Evolutionary conservation across 2,888 invertebrate genomes (phyloP).

Genomic region (Dynastes tityus): DNA sequence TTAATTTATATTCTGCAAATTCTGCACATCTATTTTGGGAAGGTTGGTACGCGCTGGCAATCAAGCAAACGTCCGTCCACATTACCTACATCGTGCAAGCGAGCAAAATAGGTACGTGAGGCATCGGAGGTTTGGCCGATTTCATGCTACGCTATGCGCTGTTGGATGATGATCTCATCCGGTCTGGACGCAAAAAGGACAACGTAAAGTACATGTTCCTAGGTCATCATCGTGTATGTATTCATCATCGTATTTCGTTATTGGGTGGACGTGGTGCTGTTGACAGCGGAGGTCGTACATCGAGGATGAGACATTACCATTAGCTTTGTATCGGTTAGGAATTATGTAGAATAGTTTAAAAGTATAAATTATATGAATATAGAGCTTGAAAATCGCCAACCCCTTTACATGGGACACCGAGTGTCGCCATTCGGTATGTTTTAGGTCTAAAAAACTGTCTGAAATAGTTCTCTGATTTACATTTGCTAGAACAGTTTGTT

Average conservation of each 20-base stretch:
- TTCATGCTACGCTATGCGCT: constrained; percentile 3
- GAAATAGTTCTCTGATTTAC: no score
- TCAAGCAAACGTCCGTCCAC: background rate
- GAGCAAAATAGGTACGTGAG: background rate
- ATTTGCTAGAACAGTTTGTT: no score
- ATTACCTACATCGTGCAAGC: constrained; percentile 13
- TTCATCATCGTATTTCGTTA: background rate
- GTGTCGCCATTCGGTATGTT: no score
- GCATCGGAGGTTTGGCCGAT: background rate
- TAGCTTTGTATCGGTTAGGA: no score
- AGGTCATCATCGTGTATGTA: constrained; percentile 26
- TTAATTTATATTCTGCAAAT: constrained; percentile 33
- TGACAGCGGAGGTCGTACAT: background rate
- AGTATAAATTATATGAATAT: no score
- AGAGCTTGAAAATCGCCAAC: no score
- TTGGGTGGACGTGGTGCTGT: background rate
- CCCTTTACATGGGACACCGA: no score
- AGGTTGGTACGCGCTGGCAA: constrained; percentile 3
- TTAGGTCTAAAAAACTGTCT: no score
- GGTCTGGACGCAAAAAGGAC: constrained; percentile 21
- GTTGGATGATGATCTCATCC: constrained; percentile 28
- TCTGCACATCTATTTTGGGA: constrained; percentile 36
- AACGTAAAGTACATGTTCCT: constrained; percentile 30
- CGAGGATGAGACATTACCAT: no score
- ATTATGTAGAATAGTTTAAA: background rate